A percentile compares a stretch with the other conserved stretches of the same genome.
Evolutionary conservation across 64 coral and sea anemone species (phyloP).

Genomic region (Pocillopora verrucosa): DNA sequence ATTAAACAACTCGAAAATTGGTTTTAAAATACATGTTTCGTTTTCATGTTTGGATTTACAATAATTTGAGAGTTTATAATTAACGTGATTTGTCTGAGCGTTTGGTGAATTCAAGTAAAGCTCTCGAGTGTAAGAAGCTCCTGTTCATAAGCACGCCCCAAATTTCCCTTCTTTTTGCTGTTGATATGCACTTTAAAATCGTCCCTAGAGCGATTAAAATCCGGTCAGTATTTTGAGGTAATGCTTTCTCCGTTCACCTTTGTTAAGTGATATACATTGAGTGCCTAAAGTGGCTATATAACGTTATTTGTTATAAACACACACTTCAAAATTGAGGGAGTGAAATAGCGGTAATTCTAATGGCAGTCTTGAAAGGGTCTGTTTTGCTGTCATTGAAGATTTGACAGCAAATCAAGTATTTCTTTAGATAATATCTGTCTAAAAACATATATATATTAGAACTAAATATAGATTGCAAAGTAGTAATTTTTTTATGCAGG

Average conservation of each 20-base stretch:
- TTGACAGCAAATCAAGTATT: not conserved
- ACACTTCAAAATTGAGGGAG: not conserved
- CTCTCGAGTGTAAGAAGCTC: too few species aligned
- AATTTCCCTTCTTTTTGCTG: constrained; percentile 1
- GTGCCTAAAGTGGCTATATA: constrained; percentile 34
- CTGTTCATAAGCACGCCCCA: not conserved
- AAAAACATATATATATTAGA: not conserved
- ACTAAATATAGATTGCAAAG: constrained; percentile 10
- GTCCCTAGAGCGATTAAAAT: not conserved
- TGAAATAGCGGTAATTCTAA: not conserved
- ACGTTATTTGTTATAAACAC: constrained; percentile 9
- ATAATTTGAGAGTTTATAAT: not conserved
- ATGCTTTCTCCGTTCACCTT: not conserved
- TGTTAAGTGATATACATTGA: constrained; percentile 24
- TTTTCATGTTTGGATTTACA: constrained; percentile 4
- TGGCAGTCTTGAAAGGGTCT: not conserved
- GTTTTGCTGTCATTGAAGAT: not conserved
- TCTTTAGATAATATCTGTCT: not conserved
- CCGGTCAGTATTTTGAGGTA: not conserved
- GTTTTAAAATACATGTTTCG: not conserved
- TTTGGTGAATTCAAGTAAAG: not conserved
- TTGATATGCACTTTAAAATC: not conserved
- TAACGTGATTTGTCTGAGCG: not conserved
- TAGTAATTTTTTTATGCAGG: not conserved
- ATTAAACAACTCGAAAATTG: not conserved